Base-by-base conservation (phyloP, 2,113 vertebrate species). In the Phalacrocorax aristotelis region DNA sequence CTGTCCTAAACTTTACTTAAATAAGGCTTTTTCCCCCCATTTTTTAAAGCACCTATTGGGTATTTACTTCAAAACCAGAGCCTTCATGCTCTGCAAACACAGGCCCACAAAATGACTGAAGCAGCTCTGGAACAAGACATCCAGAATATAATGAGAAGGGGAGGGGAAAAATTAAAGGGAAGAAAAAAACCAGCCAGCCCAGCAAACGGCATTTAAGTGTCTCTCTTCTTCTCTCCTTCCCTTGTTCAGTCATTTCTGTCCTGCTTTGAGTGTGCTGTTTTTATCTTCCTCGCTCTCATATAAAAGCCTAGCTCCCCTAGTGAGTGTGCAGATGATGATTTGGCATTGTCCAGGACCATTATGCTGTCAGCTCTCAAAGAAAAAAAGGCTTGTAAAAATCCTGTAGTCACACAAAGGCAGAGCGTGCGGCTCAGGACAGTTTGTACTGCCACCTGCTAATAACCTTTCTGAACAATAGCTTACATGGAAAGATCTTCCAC, bases 361-460 rank as follows among this genome's bases (percentile, higher is more conserved):
- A 97, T 97, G 95, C 90, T 96, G 89, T 96, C 93, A 90, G 74
- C 88, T 97, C 93, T 97, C 85, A 92, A 84, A 97, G 89, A 79
- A 97, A 97, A 96, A 97, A 95, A 90, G 75, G 71, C 95, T 97
- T 97, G 83, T 89, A 97, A 97, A 98, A 97, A 95, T 86, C 90
- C 92, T 90, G 83, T 94, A 96, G 96, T 97, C 89, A 97, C 93
- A 97, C 93, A 97, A 97, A 97, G 70, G 82, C 83, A 95, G 95
- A 95, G 62, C 36, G 30, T 83, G 61, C n/a, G 17, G 86, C 91
- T 60, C 92, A 95, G 94, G 96, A 95, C 89, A 71, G 80, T 93
- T 96, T 97, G 93, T 98, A 87, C 78, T 79, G 70, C 87, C 25
- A 95, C 54, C 80, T 97, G 96, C 93, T 97, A 97, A 98, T 97